Evolutionary conservation across 2,113 vertebrate species (phyloP).

Genomic region (Meriones unguiculatus): DNA sequence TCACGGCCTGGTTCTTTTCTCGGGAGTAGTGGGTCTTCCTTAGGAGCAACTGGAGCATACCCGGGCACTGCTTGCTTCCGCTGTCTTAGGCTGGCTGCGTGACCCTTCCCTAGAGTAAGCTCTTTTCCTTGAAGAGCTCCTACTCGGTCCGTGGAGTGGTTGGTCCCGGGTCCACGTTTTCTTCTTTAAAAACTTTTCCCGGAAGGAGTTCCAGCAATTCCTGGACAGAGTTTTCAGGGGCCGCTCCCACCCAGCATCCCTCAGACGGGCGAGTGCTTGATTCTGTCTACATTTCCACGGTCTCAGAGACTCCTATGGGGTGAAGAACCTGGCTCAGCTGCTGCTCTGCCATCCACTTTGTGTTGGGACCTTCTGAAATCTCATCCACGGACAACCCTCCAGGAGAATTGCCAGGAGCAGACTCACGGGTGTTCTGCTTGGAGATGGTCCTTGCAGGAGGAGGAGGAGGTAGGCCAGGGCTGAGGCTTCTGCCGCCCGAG

Average conservation of each 20-base stretch:
- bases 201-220: not conserved
- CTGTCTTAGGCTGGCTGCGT: not conserved
- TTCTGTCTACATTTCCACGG: conserved; percentile 95
- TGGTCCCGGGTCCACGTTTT: not conserved
- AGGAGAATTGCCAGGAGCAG: not conserved
- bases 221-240: not conserved
- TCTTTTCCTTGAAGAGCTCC: not conserved
- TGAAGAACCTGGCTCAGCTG: not conserved
- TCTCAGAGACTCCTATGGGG: conserved; percentile 87
- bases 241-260: conserved; percentile 85
- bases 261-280: conserved; percentile 94
- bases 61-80: not conserved
- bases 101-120: not conserved
- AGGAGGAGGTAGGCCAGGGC: not conserved
- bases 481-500: not conserved
- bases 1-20: not conserved
- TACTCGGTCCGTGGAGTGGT: not conserved
- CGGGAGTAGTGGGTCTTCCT: not conserved
- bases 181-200: not conserved
- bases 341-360: not conserved
- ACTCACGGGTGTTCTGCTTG: not conserved
- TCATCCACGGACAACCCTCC: not conserved
- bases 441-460: not conserved
- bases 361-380: not conserved
- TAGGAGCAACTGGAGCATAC: not conserved